Evolutionary conservation across 2,113 vertebrate genomes (phyloP).

Genomic region (Scomber scombrus): DNA sequence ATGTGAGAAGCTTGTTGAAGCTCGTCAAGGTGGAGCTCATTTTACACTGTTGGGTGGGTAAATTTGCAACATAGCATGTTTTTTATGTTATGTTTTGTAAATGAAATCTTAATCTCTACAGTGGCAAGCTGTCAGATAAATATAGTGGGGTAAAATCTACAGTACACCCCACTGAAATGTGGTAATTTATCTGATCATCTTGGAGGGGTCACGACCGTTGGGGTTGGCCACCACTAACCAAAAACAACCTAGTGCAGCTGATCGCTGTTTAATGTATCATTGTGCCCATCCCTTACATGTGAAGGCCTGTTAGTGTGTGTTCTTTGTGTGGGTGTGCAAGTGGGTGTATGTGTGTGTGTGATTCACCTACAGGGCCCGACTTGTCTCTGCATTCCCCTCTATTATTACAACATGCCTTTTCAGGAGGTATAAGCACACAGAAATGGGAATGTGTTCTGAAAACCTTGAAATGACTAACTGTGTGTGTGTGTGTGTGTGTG

Average conservation of each 20-base stretch:
- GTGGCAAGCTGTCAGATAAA: too few species aligned
- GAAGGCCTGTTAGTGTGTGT: constrained; percentile 41
- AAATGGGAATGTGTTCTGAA: constrained; percentile 14
- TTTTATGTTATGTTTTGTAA: too few species aligned
- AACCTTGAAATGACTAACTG: constrained; percentile 8
- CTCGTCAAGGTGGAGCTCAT: too few species aligned
- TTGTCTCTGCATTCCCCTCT: constrained; percentile 57
- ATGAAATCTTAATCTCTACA: too few species aligned
- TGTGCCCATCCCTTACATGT: constrained; percentile 39
- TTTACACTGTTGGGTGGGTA: too few species aligned
- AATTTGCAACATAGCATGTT: too few species aligned
- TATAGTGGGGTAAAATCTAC: too few species aligned
- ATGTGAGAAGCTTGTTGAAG: too few species aligned
- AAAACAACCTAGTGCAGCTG: background rate
- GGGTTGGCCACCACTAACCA: background rate
- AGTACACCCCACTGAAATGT: too few species aligned
- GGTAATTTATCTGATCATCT: too few species aligned
- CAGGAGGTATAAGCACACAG: constrained; percentile 7
- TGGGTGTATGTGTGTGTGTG: constrained; percentile 11
- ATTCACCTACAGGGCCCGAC: constrained; percentile 56
- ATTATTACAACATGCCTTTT: constrained; percentile 37
- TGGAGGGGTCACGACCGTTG: background rate
- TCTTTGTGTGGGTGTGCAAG: constrained; percentile 34
- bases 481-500: too few species aligned
- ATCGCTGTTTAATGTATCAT: background rate